Base-by-base conservation (phyloP, 1,140 invertebrate genomes). In the Drosophila azteca region DNA sequence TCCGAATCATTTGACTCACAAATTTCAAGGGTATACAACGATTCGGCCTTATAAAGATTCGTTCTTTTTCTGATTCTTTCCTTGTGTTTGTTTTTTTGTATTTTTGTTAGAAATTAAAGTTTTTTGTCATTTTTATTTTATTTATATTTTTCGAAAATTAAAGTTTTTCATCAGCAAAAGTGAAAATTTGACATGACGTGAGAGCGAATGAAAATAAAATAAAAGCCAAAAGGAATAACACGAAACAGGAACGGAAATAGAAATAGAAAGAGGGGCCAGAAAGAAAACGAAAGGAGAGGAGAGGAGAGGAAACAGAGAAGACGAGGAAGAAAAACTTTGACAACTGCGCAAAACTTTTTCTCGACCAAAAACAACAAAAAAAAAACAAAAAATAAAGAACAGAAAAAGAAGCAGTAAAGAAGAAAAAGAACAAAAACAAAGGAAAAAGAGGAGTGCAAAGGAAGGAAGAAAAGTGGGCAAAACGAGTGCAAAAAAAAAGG, bases 141-240 rank as follows among this genome's bases (percentile, higher is more conserved):
- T 20, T 20, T 20, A 20, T 20, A 20, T 1, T 62, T 53, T 50
- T n/a, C 61, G 74, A 77, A 85, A 77, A 74, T 84, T 80, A 85
- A 85, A 81, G 65, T 13, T 39, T 39, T 13, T 39, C 77, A 77
- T 81, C 74, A 81, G 82, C 62, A 87, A 85, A 85, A 87, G 82
- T 85, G 78, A 87, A 87, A 85, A 82, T 87, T 87, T 87, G 78
- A 82, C 83, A 78, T 66, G 78, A 82, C 83, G 75, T 66, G 68
- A 75, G 64, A 78, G 73, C 78, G 77, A 78, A 78, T 78, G 59
- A 81, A 81, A 85, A 4, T 81, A 79, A 75, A 85, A 82, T 59
- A 85, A 87, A 77, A 62, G 65, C 20, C 64, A 70, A 63, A 49
- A 54, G 63, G 48, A 55, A 13, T 48, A 73, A 46, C 41, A 79